Base-by-base conservation (phyloP, 2,797 vertebrate species). In the Sebastes wilsoni region DNA sequence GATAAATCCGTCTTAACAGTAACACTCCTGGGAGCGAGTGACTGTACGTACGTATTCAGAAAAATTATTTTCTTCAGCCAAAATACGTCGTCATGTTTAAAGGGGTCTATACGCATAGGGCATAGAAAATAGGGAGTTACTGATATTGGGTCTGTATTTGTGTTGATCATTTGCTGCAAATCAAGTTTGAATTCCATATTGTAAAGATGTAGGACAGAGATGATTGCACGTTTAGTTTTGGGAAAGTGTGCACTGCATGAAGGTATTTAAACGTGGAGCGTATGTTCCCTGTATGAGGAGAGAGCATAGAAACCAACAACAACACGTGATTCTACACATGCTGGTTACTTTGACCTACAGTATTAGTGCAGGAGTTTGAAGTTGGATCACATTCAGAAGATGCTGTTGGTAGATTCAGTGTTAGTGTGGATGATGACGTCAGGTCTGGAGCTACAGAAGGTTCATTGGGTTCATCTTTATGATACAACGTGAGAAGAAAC, bases 391-490 rank as follows among this genome's bases (percentile, higher is more conserved):
- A 49, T 52, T 22, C 59, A 30, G 14, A 58, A 66, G 27, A 59
- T 64, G 3, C 58, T 65, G 64, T 42, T 49, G 16, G 10, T 46
- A 52, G 59, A 61, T 71, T 70, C 8, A 66, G 22, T 60, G 54
- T 52, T 6, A 22, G 28, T 49, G 27, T 70, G 75, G 64, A 73
- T 66, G 12, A 54, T 71, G n/a, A 18, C 64, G 27, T 62, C 59
- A 13, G 54, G 34, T 75, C 65, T 80, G 18, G 20, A 16, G 36
- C 73, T 77, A 67, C 64, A 75, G 22, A 49, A 11, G 55, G 80
- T 82, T 89, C 58, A 74, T 10, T 16, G 56, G 49, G 88, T 87
- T 88, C 42, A 75, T 4, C 61, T 74, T 36, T 49, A 62, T 56
- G 42, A 73, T 64, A 70, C 55, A 68, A 62, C 46, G 49, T 38